A percentile compares a stretch with the other conserved stretches of the same genome.
These are phyloP conservation scores for Uloborus diversus DNA, from an alignment of 1,140 invertebrate species.

Conservation along the genomic window DNA sequence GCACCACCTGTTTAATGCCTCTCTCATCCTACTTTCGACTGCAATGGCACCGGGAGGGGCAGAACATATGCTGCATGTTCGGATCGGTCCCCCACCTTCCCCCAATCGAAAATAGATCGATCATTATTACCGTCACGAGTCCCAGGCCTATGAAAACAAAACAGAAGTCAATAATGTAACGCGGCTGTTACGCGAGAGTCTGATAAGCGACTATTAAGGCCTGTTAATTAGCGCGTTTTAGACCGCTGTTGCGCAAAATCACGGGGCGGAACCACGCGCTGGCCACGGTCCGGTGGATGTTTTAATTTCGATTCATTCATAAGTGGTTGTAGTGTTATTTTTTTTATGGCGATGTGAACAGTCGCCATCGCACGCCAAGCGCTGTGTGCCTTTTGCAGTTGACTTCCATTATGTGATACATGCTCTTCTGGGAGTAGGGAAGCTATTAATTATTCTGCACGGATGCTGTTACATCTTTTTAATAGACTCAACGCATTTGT, in stretches of 20 bases:
- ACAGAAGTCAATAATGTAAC: constrained; percentile 14
- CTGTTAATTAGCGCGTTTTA: constrained; percentile 13
- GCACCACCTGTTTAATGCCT: constrained; percentile 16
- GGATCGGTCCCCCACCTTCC: neutral
- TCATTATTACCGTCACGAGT: constrained; percentile 21
- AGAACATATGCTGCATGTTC: constrained; percentile 13
- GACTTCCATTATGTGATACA: constrained; percentile 1
- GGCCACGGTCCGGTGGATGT: neutral
- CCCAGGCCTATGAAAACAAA: neutral
- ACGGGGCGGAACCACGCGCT: neutral
- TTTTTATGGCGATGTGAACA: neutral
- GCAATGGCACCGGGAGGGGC: neutral
- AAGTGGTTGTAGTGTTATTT: constrained; percentile 33
- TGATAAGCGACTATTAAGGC: constrained; percentile 16
- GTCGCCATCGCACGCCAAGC: neutral
- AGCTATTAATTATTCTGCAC: too few species aligned
- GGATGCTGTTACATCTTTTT: too few species aligned
- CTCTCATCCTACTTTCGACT: neutral
- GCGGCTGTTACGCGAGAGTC: constrained; percentile 12
- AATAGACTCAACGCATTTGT: too few species aligned
- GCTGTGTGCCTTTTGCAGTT: constrained; percentile 26
- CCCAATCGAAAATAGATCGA: constrained; percentile 33
- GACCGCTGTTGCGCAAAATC: neutral
- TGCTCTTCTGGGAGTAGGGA: too few species aligned
- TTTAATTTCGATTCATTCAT: constrained; percentile 33